Base-by-base conservation (phyloP, 2,113 vertebrate genomes). In the Kryptolebias marmoratus region DNA sequence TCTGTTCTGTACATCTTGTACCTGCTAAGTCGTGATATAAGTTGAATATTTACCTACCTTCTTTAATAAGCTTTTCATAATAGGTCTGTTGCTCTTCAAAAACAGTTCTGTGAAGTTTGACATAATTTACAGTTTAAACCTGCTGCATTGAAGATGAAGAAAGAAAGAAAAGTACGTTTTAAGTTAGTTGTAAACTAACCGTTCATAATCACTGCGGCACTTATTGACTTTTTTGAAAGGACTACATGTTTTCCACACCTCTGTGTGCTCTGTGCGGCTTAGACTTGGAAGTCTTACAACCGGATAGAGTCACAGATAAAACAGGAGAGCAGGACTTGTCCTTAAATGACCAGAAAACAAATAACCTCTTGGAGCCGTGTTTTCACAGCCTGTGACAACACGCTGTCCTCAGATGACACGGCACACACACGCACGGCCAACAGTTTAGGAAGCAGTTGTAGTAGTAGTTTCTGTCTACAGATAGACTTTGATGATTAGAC, bases 311-410 rank as follows among this genome's bases (percentile, higher is more conserved):
- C 58, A 73, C 27, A 81, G 68, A 82, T 75, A 68, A 80, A 53
- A 66, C 47, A 15, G 56, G 32, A 62, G 55, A 49, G 16, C 53
- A 3, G n/a, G 47, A 60, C 44, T 48, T 80, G 79, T 83, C 86
- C 86, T 74, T 27, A 81, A 63, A 77, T 79, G 79, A 86, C 79
- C 78, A 16, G 71, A 71, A 28, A 60, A 77, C 67, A 81, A 16
- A 83, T 67, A 71, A 65, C 39, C 27, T 78, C 80, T 73, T 69
- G 36, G 50, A 77, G 63, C 31, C 49, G 15, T 36, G 22, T 57
- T 72, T 65, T 64, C 64, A 28, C 28, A 28, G 68, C 52, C 28
- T 53, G 44, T 54, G 58, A 36, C 18, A 27, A 18, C 49, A 18
- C 1, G 56, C 63, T 79, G 79, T 79, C 85, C 83, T 61, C 58